Evolutionary conservation across 1,140 invertebrate genomes (phyloP).

Genomic region (Drosophila eugracilis): DNA sequence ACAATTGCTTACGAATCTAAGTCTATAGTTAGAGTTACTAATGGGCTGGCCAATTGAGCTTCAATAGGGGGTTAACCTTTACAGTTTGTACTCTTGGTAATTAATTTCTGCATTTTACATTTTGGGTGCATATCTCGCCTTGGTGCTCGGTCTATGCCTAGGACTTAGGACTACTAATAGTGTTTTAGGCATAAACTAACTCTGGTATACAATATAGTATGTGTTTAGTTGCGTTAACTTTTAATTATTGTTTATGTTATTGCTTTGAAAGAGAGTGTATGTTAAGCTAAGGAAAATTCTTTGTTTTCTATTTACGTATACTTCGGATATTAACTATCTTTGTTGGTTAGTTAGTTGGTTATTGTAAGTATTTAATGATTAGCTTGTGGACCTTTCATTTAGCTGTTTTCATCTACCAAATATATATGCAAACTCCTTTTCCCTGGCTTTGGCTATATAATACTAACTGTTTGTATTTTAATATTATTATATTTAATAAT

Average conservation of each 20-base stretch:
- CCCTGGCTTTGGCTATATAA: constrained; percentile 17
- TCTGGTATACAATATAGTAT: constrained; percentile 49
- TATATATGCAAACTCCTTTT: constrained; percentile 31
- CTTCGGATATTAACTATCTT: constrained; percentile 31
- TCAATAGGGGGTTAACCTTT: constrained; percentile 34
- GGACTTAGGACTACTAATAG: constrained; percentile 41
- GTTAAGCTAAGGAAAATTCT: constrained; percentile 51
- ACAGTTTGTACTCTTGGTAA: constrained; percentile 78
- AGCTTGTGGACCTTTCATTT: constrained; percentile 29
- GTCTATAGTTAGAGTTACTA: constrained; percentile 39
- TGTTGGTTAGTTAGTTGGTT: constrained; percentile 16
- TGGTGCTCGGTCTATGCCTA: constrained; percentile 69
- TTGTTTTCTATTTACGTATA: constrained; percentile 74
- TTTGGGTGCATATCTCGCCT: constrained; percentile 44
- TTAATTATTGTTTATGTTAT: constrained; percentile 71
- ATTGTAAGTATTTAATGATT: constrained; percentile 12
- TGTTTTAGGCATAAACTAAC: constrained; percentile 60
- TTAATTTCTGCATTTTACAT: constrained; percentile 79
- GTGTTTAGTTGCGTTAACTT: constrained; percentile 29
- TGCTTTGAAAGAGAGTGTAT: constrained; percentile 49
- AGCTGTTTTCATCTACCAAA: constrained; percentile 28
- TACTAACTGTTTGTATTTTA: neutral
- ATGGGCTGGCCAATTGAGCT: constrained; percentile 59
- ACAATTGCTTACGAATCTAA: constrained; percentile 40
- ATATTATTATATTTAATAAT: neutral